Evolutionary conservation across 2,888 invertebrate species (phyloP).

Genomic region (Cylloceria caligata): DNA sequence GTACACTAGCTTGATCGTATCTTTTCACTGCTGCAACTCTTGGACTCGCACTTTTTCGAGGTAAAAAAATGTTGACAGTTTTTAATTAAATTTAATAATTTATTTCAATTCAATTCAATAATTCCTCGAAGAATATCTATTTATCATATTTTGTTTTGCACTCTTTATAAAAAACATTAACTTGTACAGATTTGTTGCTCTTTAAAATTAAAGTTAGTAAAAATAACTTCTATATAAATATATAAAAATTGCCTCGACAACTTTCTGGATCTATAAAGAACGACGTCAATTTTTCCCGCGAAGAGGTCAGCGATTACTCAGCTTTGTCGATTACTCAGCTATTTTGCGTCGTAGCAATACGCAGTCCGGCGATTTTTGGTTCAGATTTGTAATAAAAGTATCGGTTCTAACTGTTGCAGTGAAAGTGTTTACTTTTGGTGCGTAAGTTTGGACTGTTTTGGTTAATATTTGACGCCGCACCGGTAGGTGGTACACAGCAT

Average conservation of each 20-base stretch:
- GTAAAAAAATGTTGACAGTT: no score
- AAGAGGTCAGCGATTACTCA: no score
- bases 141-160: background rate
- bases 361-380: background rate
- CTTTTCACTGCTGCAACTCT: no score
- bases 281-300: no score
- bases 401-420: background rate
- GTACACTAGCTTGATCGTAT: no score
- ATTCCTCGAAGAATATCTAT: background rate
- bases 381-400: background rate
- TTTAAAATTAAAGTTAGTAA: background rate
- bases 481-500: background rate
- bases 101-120: background rate
- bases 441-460: conserved; percentile 22
- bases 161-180: background rate
- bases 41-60: no score
- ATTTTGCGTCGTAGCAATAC: background rate
- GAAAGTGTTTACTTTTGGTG: background rate
- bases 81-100: no score
- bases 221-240: background rate
- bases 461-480: conserved; percentile 5
- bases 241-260: no score
- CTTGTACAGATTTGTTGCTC: no score
- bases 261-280: no score
- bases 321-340: no score